Base-by-base conservation (phyloP, 1,140 invertebrate species). In the Melitaea cinxia region DNA sequence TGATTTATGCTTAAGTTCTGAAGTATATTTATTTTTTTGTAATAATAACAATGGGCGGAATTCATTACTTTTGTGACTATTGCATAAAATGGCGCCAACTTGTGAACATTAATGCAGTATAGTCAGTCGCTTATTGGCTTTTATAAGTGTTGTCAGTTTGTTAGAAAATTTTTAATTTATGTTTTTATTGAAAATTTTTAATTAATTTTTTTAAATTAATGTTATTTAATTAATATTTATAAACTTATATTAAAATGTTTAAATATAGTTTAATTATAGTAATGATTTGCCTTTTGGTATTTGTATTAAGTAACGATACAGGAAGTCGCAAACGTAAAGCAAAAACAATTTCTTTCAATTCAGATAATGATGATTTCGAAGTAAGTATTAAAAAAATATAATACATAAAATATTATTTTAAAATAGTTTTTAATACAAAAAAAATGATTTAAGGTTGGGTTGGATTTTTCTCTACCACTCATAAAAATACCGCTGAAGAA, bases 381-480 rank as follows among this genome's bases (percentile, higher is more conserved):
- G 88, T 87, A 71, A 82, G 84, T 82, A 45, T 53, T 2, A 10
- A 33, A 4, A 28, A 4, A 28, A 28, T 54, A 35, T 35, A 2
- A 35, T 6, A 35, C 4, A 35, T 6, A 35, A 6, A 35, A 10
- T 35, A 6, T 35, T 4, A 7, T 28, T 26, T 26, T 26, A 45
- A 7, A 19, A 45, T 19, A 5, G 12, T 5, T 37, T n/a, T 14
- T 37, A 47, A 0, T 1, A 12, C 2, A 14, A 17, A 42, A 17
- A 42, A 10, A 21, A 12, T 23, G 1, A 17, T 87, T 89, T 54
- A 76, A 91, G 91, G 78, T 91, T 17, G 85, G 83, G 15, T 70
- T 91, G 61, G 88, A 91, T 42, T 85, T 91, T 58, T 80, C 78
- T 4, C 78, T 91, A 28, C 91, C 91, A 1, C 90, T 91, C 65